phyloP scores from a whole-genome alignment of 2,888 invertebrate genomes.

The Drosophila glabriapex region DNA sequence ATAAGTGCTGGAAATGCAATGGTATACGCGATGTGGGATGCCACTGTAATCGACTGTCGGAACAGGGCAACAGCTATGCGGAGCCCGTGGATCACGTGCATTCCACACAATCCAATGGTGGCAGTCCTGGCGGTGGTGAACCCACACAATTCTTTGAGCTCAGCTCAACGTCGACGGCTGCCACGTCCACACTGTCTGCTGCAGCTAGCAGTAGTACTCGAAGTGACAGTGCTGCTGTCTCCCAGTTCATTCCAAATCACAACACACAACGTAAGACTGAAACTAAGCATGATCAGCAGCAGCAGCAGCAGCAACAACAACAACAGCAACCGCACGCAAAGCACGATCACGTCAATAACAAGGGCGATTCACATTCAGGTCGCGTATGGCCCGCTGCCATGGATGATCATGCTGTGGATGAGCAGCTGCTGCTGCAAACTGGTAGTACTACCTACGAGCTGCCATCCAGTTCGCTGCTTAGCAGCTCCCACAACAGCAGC shows the following conservation, averaged over 20 bases:
- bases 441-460: slow-evolving; percentile 47
- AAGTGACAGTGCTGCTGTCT: slow-evolving; percentile 7
- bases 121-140: slow-evolving; percentile 22
- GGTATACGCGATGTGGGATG: slow-evolving; percentile 35
- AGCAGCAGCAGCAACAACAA: slow-evolving; percentile 5
- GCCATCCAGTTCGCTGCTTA: slow-evolving; percentile 59
- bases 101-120: slow-evolving; percentile 60
- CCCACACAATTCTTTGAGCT: slow-evolving; percentile 65
- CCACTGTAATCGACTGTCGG: slow-evolving; percentile 37
- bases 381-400: slow-evolving; percentile 63
- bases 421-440: slow-evolving; percentile 35
- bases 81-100: slow-evolving; percentile 49
- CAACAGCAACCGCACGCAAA: slow-evolving; percentile 3
- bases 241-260: slow-evolving; percentile 60
- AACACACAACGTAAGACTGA: slow-evolving; percentile 59
- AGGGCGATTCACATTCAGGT: slow-evolving; percentile 16
- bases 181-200: slow-evolving; percentile 35
- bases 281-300: slow-evolving; percentile 23
- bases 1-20: slow-evolving; percentile 53
- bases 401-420: slow-evolving; percentile 73
- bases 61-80: slow-evolving; percentile 12
- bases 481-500: slow-evolving; percentile 54
- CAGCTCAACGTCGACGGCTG: slow-evolving; percentile 62
- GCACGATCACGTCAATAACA: slow-evolving; percentile 1
- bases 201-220: slow-evolving; percentile 25